These are phyloP conservation scores for Coronaproctus castanopsis DNA, from an alignment of 2,888 invertebrate genomes.

Conservation along the genomic window DNA sequence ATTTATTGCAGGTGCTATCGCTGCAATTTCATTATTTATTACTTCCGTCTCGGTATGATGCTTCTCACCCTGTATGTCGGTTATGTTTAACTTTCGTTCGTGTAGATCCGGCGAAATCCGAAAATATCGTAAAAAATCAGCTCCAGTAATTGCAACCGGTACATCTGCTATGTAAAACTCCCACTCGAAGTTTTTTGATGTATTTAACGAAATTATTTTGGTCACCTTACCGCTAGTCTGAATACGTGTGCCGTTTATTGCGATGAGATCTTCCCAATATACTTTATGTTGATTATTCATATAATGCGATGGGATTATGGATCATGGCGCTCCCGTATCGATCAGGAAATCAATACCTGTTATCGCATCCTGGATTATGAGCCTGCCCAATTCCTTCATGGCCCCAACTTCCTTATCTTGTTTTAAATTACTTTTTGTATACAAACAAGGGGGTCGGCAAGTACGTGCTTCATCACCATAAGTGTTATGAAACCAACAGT, in stretches of 20 bases:
- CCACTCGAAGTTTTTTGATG: slow-evolving; percentile 5
- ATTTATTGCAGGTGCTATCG: too few species aligned
- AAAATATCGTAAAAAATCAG: slow-evolving; percentile 10
- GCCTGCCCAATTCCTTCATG: too few species aligned
- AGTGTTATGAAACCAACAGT: too few species aligned
- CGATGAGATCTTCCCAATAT: slow-evolving; percentile 11
- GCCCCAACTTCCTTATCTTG: too few species aligned
- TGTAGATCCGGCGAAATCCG: neutral
- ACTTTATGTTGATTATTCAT: neutral
- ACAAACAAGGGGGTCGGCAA: too few species aligned
- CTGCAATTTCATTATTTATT: neutral
- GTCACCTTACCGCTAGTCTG: neutral
- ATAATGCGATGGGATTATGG: slow-evolving; percentile 20
- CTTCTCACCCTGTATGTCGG: neutral
- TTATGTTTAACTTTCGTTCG: neutral
- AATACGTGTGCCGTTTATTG: slow-evolving; percentile 1
- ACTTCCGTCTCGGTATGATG: neutral
- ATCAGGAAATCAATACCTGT: slow-evolving; percentile 13
- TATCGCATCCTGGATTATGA: too few species aligned
- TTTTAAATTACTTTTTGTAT: too few species aligned
- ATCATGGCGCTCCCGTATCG: slow-evolving; percentile 25
- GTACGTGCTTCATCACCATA: too few species aligned
- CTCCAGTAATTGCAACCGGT: slow-evolving; percentile 5
- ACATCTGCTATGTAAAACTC: slow-evolving; percentile 12
- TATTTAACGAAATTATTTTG: slow-evolving; percentile 1